These are phyloP conservation scores for Smutsia temminckii DNA, from an alignment of 2,797 vertebrate genomes.

Conservation along the genomic window DNA sequence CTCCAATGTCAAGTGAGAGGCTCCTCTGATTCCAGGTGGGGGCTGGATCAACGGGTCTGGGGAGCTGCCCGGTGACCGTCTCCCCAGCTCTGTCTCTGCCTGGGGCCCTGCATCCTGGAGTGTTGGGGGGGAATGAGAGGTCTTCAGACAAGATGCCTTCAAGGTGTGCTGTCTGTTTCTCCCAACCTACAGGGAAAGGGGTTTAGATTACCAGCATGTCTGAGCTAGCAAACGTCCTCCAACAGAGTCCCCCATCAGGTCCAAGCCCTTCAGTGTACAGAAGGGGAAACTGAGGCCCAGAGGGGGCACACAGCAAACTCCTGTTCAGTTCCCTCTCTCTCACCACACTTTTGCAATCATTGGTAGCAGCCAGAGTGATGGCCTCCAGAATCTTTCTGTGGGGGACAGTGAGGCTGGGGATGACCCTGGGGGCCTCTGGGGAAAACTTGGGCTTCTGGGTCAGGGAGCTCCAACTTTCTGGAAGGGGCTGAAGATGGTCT, in stretches of 20 bases:
- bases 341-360: neutral
- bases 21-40: neutral
- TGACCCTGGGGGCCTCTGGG: neutral
- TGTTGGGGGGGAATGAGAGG: neutral
- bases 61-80: neutral
- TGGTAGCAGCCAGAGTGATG: neutral
- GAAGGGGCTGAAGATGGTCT: neutral
- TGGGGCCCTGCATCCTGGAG: no score
- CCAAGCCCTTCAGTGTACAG: neutral
- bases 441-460: neutral
- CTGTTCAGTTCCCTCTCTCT: neutral
- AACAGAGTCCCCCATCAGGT: neutral
- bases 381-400: neutral
- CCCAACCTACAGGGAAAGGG: neutral
- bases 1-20: neutral
- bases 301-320: neutral
- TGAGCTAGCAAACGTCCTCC: neutral
- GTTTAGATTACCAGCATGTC: neutral
- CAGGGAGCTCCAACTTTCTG: neutral
- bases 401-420: neutral
- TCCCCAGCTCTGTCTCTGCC: neutral
- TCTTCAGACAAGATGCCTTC: neutral
- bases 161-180: neutral
- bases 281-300: constrained; percentile 8
- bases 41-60: neutral